Evolutionary conservation across 2,113 vertebrate species (phyloP).

Genomic region (Coracopsis vasa): DNA sequence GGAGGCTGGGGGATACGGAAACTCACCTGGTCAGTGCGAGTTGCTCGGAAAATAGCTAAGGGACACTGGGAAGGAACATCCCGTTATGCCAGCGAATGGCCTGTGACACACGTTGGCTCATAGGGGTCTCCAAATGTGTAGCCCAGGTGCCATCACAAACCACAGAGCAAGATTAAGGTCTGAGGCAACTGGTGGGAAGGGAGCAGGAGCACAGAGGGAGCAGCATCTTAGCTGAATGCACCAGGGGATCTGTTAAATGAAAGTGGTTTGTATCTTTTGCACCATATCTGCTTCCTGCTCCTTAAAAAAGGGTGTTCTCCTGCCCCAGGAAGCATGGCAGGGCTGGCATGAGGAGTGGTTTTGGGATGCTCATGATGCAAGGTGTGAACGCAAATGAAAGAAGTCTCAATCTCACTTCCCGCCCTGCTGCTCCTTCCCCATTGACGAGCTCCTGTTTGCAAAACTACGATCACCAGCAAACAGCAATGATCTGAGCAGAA

Average conservation of each 20-base stretch:
- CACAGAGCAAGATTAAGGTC: not conserved
- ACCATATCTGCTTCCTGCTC: not conserved
- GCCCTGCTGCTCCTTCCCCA: not conserved
- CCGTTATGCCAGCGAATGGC: not conserved
- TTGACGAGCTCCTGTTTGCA: not conserved
- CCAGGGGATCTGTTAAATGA: not conserved
- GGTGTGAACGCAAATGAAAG: not conserved
- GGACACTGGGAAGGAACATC: not conserved
- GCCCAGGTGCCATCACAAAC: not conserved
- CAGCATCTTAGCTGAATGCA: not conserved
- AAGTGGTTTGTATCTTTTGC: not conserved
- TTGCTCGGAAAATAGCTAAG: not conserved
- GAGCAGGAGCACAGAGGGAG: not conserved
- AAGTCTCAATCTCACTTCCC: not conserved
- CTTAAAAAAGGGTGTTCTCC: not conserved
- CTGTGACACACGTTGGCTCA: not conserved
- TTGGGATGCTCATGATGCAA: not conserved
- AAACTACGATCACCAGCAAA: not conserved
- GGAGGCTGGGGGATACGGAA: not conserved
- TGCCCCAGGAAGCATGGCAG: not conserved
- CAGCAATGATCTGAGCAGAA: not conserved
- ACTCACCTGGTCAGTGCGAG: not conserved
- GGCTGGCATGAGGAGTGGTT: fast-evolving
- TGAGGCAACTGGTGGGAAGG: not conserved
- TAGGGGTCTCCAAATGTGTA: fast-evolving